A percentile compares a stretch with the other conserved stretches of the same genome.
Conservation (phyloP, 2,113 vertebrate species). For the Oreochromis niloticus region DNA sequence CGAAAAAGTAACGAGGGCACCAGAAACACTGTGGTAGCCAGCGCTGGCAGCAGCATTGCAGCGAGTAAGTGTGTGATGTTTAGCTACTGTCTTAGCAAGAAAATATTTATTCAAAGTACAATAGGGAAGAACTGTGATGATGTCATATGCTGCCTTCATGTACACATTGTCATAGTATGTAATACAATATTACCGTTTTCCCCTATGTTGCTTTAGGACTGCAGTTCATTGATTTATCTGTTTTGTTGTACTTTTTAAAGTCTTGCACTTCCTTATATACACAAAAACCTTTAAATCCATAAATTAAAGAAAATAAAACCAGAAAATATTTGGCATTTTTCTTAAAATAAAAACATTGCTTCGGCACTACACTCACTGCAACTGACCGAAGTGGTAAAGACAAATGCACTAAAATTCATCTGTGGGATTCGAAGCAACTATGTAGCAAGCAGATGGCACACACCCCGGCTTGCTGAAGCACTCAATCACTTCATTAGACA, state of each 20-base stretch:
- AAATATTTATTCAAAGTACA: not conserved
- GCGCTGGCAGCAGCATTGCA: not conserved
- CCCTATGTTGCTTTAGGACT: not conserved
- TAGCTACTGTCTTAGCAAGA: not conserved
- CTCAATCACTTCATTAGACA: conserved; percentile 59
- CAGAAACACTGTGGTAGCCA: not conserved
- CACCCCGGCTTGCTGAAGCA: conserved; percentile 21
- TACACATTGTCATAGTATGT: not conserved
- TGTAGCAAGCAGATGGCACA: conserved; percentile 48
- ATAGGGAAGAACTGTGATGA: not conserved
- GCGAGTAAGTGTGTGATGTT: not conserved
- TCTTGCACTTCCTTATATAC: not conserved
- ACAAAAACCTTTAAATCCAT: not conserved
- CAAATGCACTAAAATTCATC: conserved; percentile 13
- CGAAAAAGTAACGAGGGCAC: not conserved
- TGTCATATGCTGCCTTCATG: not conserved
- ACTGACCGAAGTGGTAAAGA: not conserved
- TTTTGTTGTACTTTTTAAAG: not conserved
- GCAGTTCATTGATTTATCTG: not conserved
- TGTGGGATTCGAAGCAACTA: conserved; percentile 24
- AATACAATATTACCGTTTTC: not conserved
- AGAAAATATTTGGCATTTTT: not conserved
- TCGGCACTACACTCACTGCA: not conserved
- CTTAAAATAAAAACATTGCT: not conserved
- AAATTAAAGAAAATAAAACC: not conserved